Base-by-base conservation (phyloP, 2,797 vertebrate genomes). In the Coregonus ussuriensis region DNA sequence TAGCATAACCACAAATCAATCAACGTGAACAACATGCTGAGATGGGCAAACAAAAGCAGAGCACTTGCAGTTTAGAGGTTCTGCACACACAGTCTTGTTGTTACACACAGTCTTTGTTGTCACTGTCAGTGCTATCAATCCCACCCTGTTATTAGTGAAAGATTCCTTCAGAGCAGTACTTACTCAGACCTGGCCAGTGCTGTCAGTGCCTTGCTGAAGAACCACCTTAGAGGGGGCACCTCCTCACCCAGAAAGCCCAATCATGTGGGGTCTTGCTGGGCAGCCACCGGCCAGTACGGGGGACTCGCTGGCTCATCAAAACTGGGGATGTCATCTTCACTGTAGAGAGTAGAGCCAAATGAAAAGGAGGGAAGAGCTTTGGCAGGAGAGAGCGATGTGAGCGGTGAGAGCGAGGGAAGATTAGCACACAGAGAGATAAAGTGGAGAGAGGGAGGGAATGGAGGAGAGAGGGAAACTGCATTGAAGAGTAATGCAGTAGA, bases 271-370 rank as follows among this genome's bases (percentile, higher is more conserved):
- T 97, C 95, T 95, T 95, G 90, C 89, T 91, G 78, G 94, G 94
- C 93, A 95, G 96, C 94, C 93, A 95, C 94, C 94, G 91, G 94
- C 93, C 93, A 87, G 87, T 92, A 93, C 92, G 95, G 95, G 77
- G 82, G 89, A 94, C 94, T 95, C 92, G 96, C 95, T 92, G 96
- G 92, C 94, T 97, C 95, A 95, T 97, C 96, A 93, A 92, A 96
- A 96, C 96, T 91, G 89, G 93, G 96, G 94, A 95, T 96, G 95
- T 97, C 97, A 98, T 99, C 95, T 87, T 98, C 95, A 93, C 93
- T 93, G 91, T 83, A 86, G 93, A 96, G 93, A 83, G 94, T 92
- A 90, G 93, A 95, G 94, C 95, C 83, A 90, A 95, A 94, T 2
- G 9, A 47, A 47, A 83, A 85, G 93, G 9, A 96, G 93, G 82